phyloP scores from a whole-genome alignment of 2,113 vertebrate species.

The Microtus pennsylvanicus region DNA sequence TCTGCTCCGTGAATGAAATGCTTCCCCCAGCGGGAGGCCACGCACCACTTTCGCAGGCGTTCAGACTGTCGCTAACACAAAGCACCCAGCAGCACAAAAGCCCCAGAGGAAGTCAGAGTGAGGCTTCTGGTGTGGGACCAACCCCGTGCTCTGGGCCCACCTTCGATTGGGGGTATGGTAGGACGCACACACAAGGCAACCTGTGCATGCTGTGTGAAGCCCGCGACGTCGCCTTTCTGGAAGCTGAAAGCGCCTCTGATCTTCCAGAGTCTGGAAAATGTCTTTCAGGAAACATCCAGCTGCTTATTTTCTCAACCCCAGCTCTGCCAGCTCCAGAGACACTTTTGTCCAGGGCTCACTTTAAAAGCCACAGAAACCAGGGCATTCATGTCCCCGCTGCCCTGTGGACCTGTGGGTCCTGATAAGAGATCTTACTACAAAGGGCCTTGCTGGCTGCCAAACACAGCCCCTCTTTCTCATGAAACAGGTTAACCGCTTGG shows the following conservation, averaged over 20 bases:
- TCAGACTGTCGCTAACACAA: not conserved
- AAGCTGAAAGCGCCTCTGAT: fast-evolving
- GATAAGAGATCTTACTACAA: not conserved
- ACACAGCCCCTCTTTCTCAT: fast-evolving
- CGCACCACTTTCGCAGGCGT: fast-evolving
- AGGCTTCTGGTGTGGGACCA: too few relatives aligned
- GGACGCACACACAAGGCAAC: fast-evolving
- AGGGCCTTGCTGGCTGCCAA: not conserved
- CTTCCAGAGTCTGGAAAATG: not conserved
- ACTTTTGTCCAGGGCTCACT: fast-evolving
- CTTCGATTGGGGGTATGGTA: fast-evolving
- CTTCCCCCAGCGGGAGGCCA: fast-evolving
- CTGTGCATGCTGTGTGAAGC: fast-evolving
- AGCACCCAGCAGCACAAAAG: not conserved
- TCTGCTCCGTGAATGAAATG: not conserved
- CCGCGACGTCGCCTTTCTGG: fast-evolving
- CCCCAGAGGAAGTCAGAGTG: not conserved
- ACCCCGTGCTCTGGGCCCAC: fast-evolving
- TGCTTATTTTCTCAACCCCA: fast-evolving
- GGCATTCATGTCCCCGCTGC: fast-evolving
- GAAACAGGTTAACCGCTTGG: not conserved
- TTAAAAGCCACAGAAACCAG: not conserved
- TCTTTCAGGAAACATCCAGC: not conserved
- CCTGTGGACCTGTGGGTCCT: not conserved
- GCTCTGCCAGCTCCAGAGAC: not conserved